Percentiles rank a stretch among this genome's conserved stretches.
Evolutionary conservation across 2,797 vertebrate genomes (phyloP).

Genomic region (Iguana delicatissima): DNA sequence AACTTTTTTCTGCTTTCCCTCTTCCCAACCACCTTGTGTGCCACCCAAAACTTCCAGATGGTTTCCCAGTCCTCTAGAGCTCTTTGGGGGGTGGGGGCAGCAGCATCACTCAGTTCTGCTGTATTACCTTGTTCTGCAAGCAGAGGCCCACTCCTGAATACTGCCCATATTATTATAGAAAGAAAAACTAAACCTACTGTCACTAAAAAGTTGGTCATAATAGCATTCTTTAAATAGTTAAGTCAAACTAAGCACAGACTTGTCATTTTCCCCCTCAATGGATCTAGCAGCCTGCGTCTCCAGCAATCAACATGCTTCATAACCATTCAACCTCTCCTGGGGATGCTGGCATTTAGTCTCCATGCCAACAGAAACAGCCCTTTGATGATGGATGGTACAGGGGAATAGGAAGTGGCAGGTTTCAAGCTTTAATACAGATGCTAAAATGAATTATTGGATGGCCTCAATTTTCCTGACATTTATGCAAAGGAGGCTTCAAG

Average conservation of each 20-base stretch:
- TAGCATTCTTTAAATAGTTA: constrained; percentile 32
- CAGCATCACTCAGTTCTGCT: not conserved
- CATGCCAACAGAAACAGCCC: constrained; percentile 69
- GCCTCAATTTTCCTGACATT: constrained; percentile 30
- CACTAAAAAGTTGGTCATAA: not conserved
- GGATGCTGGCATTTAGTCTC: constrained; percentile 66
- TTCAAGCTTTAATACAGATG: constrained; percentile 18
- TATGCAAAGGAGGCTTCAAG: constrained; percentile 23
- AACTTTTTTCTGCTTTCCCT: not conserved
- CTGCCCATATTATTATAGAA: not conserved
- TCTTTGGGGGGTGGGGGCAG: not conserved
- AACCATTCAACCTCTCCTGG: constrained; percentile 45
- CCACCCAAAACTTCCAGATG: not conserved
- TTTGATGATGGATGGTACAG: constrained; percentile 39
- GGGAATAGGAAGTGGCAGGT: constrained; percentile 40
- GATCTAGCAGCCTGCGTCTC: constrained; percentile 45
- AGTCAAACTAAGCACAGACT: constrained; percentile 47
- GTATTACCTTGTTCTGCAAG: not conserved
- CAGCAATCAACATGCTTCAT: constrained; percentile 33
- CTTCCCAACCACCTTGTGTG: not conserved
- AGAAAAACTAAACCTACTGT: not conserved
- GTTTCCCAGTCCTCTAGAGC: not conserved
- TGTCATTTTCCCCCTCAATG: constrained; percentile 53
- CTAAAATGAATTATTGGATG: constrained; percentile 38
- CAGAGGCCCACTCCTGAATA: not conserved